A percentile compares a stretch with the other conserved stretches of the same genome.
Evolutionary conservation across 2,113 vertebrate genomes (phyloP).

Genomic region (Meles meles): DNA sequence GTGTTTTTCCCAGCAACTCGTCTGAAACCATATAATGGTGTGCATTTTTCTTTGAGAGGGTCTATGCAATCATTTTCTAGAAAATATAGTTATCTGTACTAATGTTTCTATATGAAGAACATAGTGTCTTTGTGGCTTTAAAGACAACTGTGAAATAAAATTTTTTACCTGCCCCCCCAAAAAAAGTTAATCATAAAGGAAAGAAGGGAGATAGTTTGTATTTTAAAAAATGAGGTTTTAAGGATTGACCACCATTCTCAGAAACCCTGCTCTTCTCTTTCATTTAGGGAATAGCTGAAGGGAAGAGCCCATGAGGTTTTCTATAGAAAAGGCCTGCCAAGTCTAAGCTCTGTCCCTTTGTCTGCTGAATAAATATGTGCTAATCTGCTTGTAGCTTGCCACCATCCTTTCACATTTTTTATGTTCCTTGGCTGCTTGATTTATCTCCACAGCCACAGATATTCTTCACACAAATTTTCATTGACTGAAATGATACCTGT

Average conservation of each 20-base stretch:
- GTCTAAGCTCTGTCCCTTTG: conserved; percentile 61
- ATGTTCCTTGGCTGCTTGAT: conserved; percentile 71
- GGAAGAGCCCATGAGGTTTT: not conserved
- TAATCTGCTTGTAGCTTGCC: conserved; percentile 58
- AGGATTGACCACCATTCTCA: conserved; percentile 25
- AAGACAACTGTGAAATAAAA: conserved; percentile 82
- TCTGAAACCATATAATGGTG: conserved; percentile 62
- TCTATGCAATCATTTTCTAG: conserved; percentile 81
- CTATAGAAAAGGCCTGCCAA: conserved; percentile 35
- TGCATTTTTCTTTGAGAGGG: conserved; percentile 75
- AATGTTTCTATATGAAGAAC: conserved; percentile 82
- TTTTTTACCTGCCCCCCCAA: conserved; percentile 29
- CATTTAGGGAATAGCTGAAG: not conserved
- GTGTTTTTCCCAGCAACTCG: conserved; percentile 64
- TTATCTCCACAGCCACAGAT: conserved; percentile 73
- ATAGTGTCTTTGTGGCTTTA: conserved; percentile 78
- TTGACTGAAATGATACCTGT: conserved; percentile 72
- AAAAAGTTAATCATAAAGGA: not conserved
- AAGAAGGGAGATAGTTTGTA: not conserved
- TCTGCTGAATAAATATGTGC: conserved; percentile 64
- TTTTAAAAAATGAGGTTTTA: not conserved
- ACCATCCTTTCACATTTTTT: conserved; percentile 63
- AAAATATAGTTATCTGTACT: conserved; percentile 71
- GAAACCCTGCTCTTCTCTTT: not conserved
- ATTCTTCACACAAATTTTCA: conserved; percentile 68